Evolutionary conservation across 2,888 invertebrate species (phyloP).

Genomic region (Cancer borealis): DNA sequence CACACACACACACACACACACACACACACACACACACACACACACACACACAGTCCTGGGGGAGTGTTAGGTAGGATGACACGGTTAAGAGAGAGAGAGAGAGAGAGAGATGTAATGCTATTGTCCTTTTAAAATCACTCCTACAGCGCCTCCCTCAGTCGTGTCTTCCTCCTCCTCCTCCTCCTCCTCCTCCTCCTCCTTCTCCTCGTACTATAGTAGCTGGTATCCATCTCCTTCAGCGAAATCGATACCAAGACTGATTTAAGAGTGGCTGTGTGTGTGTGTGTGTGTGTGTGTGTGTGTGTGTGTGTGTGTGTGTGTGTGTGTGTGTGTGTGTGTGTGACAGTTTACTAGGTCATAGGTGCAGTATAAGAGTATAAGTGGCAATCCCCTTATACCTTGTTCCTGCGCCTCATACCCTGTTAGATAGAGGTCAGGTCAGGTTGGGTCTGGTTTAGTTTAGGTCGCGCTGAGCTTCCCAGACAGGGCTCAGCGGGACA

Average conservation of each 20-base stretch:
- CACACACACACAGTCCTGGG: neutral
- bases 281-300: conserved; percentile 20
- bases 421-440: neutral
- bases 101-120: neutral
- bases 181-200: neutral
- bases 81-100: neutral
- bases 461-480: neutral
- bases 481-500: neutral
- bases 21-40: too few species aligned
- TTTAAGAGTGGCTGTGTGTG: neutral
- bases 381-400: neutral
- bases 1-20: too few species aligned
- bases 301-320: neutral
- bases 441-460: neutral
- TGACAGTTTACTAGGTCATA: neutral
- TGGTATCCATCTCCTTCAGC: neutral
- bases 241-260: neutral
- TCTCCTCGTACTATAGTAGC: neutral
- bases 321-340: neutral
- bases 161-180: too few species aligned
- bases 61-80: too few species aligned
- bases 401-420: neutral
- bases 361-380: neutral
- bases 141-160: neutral
- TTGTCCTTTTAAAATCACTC: neutral